Percentiles rank a stretch among this genome's conserved stretches.
Evolutionary conservation across 2,888 invertebrate species (phyloP).

Genomic region (Adela reaumurella): DNA sequence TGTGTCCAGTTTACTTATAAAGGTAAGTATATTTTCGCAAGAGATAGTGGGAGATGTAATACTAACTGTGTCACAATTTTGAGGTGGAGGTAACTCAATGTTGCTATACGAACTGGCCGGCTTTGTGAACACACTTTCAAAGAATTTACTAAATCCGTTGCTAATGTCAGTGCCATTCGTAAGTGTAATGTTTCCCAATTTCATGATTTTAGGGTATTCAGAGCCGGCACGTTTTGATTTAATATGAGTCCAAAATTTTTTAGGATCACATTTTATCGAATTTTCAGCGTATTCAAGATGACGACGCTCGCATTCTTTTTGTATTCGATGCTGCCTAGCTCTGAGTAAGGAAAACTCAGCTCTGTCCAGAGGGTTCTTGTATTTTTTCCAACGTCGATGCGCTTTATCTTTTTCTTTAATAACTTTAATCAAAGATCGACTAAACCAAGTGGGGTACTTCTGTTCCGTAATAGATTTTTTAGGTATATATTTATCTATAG

Average conservation of each 20-base stretch:
- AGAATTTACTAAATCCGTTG: slow-evolving; percentile 1
- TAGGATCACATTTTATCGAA: neutral
- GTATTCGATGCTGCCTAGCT: neutral
- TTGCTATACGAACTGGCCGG: neutral
- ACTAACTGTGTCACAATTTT: neutral
- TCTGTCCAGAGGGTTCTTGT: slow-evolving; percentile 1
- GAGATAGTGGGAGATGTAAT: neutral
- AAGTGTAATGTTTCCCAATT: neutral
- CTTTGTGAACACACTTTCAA: neutral
- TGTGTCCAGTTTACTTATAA: neutral
- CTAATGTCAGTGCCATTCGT: neutral
- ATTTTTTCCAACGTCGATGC: slow-evolving; percentile 1
- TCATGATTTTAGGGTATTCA: neutral
- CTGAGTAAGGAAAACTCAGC: slow-evolving; percentile 1
- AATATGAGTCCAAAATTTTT: slow-evolving; percentile 1
- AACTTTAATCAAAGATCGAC: neutral
- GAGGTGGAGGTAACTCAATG: neutral
- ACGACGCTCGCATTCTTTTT: neutral
- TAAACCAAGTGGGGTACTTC: neutral
- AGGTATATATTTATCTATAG: neutral
- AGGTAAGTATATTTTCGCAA: neutral
- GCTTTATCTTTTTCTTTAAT: slow-evolving; percentile 1
- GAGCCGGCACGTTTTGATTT: neutral
- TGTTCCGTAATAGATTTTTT: neutral
- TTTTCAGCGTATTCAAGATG: neutral